phyloP scores from a whole-genome alignment of 2,888 invertebrate species.

The Caenorhabditis sinica region DNA sequence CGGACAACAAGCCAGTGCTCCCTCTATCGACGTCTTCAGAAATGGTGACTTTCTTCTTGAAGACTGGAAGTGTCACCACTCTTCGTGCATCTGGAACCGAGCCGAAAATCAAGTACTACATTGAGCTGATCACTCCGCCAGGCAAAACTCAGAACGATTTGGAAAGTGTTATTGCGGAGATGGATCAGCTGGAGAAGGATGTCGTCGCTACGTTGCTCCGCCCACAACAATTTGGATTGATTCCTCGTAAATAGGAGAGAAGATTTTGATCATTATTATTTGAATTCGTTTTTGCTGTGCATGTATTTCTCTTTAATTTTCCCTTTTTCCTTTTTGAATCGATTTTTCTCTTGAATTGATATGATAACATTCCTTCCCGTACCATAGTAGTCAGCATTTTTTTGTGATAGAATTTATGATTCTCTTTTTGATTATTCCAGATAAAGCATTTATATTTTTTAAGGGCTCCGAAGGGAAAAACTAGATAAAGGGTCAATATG shows the following conservation, averaged over 20 bases:
- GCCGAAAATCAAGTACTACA: slow-evolving; percentile 99
- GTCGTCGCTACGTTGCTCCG: slow-evolving; percentile 80
- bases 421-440: no score
- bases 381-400: not conserved
- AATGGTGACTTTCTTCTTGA: slow-evolving; percentile 96
- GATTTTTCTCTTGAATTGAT: not conserved
- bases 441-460: no score
- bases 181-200: slow-evolving; percentile 78
- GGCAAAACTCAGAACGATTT: slow-evolving; percentile 81
- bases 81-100: slow-evolving; percentile 98
- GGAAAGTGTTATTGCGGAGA: slow-evolving; percentile 72
- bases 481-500: no score
- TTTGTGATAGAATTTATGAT: slow-evolving; percentile 7
- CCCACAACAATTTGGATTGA: slow-evolving; percentile 79
- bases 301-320: not conserved
- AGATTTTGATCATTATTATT: no score
- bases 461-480: no score
- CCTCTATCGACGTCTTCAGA: slow-evolving; percentile 87
- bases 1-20: slow-evolving; percentile 88
- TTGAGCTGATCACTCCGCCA: slow-evolving; percentile 87
- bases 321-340: no score
- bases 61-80: slow-evolving; percentile 90
- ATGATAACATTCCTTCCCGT: not conserved
- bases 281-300: not conserved
- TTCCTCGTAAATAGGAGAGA: slow-evolving; percentile 74